A percentile compares a stretch with the other conserved stretches of the same genome.
These are phyloP conservation scores for Sclerodermus sp. DNA, from an alignment of 2,888 invertebrate genomes.

Conservation along the genomic window DNA sequence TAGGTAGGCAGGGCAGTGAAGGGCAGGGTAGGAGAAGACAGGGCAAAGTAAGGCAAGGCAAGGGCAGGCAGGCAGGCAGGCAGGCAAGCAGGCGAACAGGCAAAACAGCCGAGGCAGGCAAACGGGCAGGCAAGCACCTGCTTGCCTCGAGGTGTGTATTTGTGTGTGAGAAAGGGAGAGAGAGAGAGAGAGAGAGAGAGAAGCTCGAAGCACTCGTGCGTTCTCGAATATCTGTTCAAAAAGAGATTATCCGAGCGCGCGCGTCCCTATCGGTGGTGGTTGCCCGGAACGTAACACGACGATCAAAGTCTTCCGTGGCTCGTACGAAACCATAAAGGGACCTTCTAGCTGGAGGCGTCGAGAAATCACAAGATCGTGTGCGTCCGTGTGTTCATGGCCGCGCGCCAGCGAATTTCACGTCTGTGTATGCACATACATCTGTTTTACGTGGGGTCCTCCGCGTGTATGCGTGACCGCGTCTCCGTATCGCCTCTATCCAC, in stretches of 20 bases:
- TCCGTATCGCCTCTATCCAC: too few species aligned
- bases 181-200: constrained; percentile 10
- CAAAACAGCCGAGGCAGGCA: constrained; percentile 5
- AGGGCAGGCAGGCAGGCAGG: too few species aligned
- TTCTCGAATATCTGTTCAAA: constrained; percentile 11
- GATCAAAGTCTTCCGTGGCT: constrained; percentile 16
- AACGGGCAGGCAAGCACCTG: constrained; percentile 22
- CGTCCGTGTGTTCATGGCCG: neutral
- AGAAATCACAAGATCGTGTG: constrained; percentile 2
- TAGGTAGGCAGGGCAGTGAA: constrained; percentile 4
- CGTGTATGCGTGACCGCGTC: too few species aligned
- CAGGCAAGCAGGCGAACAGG: too few species aligned
- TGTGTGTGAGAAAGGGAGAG: too few species aligned
- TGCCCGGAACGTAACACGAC: constrained; percentile 24
- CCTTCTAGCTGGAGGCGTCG: constrained; percentile 4
- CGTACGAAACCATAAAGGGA: constrained; percentile 13
- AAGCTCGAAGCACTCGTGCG: neutral
- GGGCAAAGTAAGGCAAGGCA: too few species aligned
- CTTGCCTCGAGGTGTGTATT: constrained; percentile 34
- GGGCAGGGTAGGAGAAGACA: constrained; percentile 8
- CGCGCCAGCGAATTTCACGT: too few species aligned
- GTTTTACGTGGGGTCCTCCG: too few species aligned
- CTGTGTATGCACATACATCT: too few species aligned
- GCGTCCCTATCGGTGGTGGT: constrained; percentile 19
- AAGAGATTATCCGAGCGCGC: constrained; percentile 25